Conservation (phyloP, 1,140 invertebrate genomes). For the Colletes gigas region DNA sequence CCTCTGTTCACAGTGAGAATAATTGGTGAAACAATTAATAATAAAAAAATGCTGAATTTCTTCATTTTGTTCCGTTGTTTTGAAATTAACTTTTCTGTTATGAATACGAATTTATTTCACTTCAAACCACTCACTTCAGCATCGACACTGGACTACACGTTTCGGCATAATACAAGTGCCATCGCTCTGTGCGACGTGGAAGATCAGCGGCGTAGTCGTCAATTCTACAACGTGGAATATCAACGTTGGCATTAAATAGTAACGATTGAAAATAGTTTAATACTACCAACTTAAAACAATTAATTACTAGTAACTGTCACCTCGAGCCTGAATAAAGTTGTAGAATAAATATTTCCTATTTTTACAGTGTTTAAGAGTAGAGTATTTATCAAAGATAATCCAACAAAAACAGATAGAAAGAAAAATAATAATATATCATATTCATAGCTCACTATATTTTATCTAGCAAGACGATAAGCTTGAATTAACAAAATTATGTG, state of each 20-base stretch:
- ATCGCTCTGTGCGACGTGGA: constrained; percentile 66
- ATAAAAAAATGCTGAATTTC: constrained; percentile 81
- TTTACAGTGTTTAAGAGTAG: too few relatives aligned
- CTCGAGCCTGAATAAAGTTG: background rate
- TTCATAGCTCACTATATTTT: too few relatives aligned
- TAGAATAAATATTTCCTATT: background rate
- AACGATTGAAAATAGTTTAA: background rate
- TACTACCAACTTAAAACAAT: constrained; percentile 4
- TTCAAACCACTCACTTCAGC: constrained; percentile 47
- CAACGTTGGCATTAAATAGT: constrained; percentile 37
- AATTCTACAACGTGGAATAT: constrained; percentile 71
- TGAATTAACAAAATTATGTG: too few relatives aligned
- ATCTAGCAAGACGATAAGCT: too few relatives aligned
- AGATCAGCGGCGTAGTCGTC: constrained; percentile 61
- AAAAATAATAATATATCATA: too few relatives aligned
- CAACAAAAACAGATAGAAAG: too few relatives aligned
- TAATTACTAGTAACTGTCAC: background rate
- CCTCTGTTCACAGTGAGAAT: constrained; percentile 82
- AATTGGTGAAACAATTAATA: constrained; percentile 82
- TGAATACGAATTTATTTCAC: constrained; percentile 27
- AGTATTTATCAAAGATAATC: too few relatives aligned
- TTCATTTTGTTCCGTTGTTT: constrained; percentile 78
- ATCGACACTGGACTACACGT: constrained; percentile 24
- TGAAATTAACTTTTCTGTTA: constrained; percentile 35
- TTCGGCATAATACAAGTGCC: constrained; percentile 43